Conservation (phyloP, 2,797 vertebrate species). For the Syngnathus rostellatus region DNA sequence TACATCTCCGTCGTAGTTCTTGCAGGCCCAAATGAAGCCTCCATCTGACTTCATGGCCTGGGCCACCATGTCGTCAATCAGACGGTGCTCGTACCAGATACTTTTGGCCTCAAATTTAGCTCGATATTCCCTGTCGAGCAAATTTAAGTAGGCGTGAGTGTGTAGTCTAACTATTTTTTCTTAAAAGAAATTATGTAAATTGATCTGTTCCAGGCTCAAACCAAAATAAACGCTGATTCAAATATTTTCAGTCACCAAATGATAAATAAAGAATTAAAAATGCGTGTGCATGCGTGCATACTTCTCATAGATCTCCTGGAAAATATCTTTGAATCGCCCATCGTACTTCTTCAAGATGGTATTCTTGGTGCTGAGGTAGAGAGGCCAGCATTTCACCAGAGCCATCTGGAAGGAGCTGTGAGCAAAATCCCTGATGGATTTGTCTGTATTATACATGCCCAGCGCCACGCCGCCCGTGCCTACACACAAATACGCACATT, state of each 20-base stretch:
- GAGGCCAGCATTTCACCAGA: conserved; percentile 79
- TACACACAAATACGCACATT: conserved; percentile 37
- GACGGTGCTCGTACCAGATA: conserved; percentile 96
- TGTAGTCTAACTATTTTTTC: neutral
- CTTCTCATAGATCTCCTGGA: conserved; percentile 85
- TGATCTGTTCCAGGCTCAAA: no score
- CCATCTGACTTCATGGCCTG: conserved; percentile 97
- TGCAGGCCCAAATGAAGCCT: conserved; percentile 98
- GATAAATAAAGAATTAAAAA: no score
- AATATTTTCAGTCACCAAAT: no score
- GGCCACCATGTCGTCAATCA: conserved; percentile 99
- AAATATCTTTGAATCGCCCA: conserved; percentile 18
- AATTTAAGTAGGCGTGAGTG: neutral
- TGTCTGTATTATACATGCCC: conserved; percentile 98
- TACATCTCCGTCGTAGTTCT: conserved; percentile 97
- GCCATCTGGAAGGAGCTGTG: conserved; percentile 98
- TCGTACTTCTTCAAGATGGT: conserved; percentile 86
- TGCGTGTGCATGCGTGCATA: conserved; percentile 46
- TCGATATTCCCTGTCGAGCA: conserved; percentile 76
- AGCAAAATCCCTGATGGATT: conserved; percentile 90
- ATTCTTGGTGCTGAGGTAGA: conserved; percentile 99
- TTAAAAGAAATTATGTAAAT: neutral
- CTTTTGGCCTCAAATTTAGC: conserved; percentile 83
- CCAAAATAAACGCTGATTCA: no score
- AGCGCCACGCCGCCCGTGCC: conserved; percentile 87